Conservation (phyloP, 2,888 invertebrate genomes). For the Ditula angustiorana region DNA sequence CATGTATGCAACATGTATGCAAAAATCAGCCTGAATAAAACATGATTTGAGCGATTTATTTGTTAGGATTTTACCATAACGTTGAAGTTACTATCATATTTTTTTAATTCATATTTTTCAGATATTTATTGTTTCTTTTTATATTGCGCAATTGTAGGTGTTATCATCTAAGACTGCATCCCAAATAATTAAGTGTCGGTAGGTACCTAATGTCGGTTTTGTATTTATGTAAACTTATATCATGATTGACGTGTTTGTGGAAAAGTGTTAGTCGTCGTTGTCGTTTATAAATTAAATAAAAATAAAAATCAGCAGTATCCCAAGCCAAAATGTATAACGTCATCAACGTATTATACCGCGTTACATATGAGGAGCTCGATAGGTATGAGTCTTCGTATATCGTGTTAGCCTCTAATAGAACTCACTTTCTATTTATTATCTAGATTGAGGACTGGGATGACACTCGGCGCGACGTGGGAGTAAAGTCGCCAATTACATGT, state of each 20-base stretch:
- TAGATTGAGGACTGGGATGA: constrained; percentile 40
- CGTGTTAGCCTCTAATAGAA: constrained; percentile 19
- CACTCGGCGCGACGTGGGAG: constrained; percentile 38
- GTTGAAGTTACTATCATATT: not conserved
- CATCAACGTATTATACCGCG: not conserved
- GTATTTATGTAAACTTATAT: no score
- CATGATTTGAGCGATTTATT: constrained; percentile 8
- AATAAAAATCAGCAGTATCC: constrained; percentile 1
- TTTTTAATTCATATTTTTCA: no score
- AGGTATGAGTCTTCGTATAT: constrained; percentile 21
- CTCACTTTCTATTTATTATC: constrained; percentile 44
- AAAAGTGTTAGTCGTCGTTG: no score
- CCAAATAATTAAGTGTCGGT: no score
- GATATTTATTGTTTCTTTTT: no score
- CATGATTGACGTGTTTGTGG: no score
- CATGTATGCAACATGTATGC: constrained; percentile 11
- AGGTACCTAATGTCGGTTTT: no score
- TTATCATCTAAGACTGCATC: no score
- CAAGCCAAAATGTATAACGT: not conserved
- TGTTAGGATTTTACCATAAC: not conserved
- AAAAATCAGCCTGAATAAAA: constrained; percentile 19
- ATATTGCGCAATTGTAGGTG: no score
- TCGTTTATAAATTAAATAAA: no score
- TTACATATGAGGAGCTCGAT: constrained; percentile 28
- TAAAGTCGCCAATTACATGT: constrained; percentile 39